Percentiles rank a stretch among this genome's conserved stretches.
These are phyloP conservation scores for Lingula anatina DNA, from an alignment of 2,888 invertebrate species.

Conservation along the genomic window DNA sequence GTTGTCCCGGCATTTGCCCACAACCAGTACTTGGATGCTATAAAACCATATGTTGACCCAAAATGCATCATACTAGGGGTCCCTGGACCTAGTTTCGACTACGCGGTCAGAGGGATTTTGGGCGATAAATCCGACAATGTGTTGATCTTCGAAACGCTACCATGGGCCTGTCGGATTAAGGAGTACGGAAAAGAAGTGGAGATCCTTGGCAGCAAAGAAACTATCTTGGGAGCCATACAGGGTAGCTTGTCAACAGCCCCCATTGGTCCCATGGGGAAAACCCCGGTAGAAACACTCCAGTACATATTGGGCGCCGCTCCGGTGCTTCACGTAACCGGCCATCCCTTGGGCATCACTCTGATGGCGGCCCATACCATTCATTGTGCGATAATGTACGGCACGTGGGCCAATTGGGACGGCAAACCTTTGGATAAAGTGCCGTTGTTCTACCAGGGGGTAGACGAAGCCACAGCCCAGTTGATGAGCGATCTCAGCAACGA, in stretches of 20 bases:
- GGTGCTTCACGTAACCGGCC: constrained; percentile 15
- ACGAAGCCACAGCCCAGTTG: constrained; percentile 19
- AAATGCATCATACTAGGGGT: constrained; percentile 28
- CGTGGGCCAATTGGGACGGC: constrained; percentile 30
- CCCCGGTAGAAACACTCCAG: too few species aligned
- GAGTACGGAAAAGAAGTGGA: constrained; percentile 25
- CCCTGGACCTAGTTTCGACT: constrained; percentile 37
- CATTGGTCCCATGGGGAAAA: too few species aligned
- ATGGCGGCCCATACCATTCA: constrained; percentile 31
- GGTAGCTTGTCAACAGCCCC: not conserved
- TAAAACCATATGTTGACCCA: constrained; percentile 20
- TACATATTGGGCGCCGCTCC: constrained; percentile 22
- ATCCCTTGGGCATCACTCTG: constrained; percentile 28
- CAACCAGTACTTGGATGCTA: constrained; percentile 24
- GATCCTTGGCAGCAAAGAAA: constrained; percentile 26
- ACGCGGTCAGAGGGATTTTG: constrained; percentile 22
- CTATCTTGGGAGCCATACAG: constrained; percentile 19
- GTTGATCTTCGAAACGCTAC: constrained; percentile 25
- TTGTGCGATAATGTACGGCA: constrained; percentile 30
- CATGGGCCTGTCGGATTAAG: constrained; percentile 32
- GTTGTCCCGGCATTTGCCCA: constrained; percentile 39
- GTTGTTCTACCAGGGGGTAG: constrained; percentile 33
- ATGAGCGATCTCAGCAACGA: constrained; percentile 27
- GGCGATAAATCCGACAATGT: constrained; percentile 15
- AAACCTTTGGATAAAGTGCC: constrained; percentile 21